Conservation (phyloP, 2,113 vertebrate species). For the Rynchops niger region DNA sequence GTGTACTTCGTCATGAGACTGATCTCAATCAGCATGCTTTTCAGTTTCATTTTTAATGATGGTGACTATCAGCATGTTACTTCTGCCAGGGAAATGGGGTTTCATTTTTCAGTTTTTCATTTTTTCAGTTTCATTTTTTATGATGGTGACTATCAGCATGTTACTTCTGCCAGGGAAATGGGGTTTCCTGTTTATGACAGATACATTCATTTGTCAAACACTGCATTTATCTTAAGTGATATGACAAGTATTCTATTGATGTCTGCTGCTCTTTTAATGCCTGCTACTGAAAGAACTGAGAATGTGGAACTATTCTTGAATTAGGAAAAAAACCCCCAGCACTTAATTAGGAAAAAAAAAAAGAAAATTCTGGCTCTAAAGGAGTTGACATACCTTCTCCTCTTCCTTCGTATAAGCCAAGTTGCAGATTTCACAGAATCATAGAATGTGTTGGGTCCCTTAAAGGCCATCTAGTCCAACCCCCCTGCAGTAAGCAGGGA, state of each 20-base stretch:
- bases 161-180: neutral
- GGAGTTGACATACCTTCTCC: neutral
- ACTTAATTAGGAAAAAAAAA: neutral
- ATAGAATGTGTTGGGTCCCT: too few relatives aligned
- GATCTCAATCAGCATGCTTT: neutral
- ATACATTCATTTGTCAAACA: neutral
- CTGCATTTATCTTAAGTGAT: neutral
- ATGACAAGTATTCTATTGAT: neutral
- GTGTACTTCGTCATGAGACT: neutral
- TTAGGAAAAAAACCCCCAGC: neutral
- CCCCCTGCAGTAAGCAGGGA: too few relatives aligned
- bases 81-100: neutral
- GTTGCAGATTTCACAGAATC: neutral
- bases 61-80: neutral
- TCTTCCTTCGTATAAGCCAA: neutral
- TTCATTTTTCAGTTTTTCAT: neutral
- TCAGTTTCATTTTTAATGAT: neutral
- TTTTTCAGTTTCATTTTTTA: neutral
- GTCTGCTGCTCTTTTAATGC: neutral
- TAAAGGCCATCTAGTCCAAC: too few relatives aligned
- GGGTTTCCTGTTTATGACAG: neutral
- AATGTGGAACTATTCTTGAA: neutral
- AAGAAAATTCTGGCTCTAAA: neutral
- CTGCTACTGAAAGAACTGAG: neutral
- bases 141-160: neutral